Base-by-base conservation (phyloP, 2,113 vertebrate genomes). In the Neolamprologus modestus region DNA sequence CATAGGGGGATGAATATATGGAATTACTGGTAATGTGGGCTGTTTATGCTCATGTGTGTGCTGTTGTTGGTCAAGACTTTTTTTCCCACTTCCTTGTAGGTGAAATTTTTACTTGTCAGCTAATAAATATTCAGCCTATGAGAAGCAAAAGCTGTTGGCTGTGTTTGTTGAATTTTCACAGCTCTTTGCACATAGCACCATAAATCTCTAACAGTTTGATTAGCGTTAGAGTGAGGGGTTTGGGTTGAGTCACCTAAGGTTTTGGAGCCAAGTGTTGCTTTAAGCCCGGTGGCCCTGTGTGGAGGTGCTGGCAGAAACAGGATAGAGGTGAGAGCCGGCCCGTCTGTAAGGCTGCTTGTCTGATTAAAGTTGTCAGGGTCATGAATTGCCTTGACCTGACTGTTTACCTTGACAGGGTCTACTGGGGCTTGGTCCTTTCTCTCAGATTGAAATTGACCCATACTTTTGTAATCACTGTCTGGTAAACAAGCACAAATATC, bases 281-380 rank as follows among this genome's bases (percentile, higher is more conserved):
- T 88, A 54, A 85, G 45, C 84, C 57, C 37, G 52, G 83, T 94
- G 87, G 81, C 61, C 35, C 80, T 13, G 28, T 31, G 37, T 71
- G 57, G 55, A 40, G 71, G 82, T 87, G 7, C 85, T 71, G 79
- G 83, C 78, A 82, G 45, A 84, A n/a, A 12, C n/a, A 5, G 68
- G 55, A 55, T n/a, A n/a, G 83, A 35, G 52, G 40, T 45, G 55
- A 40, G 42, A 47, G 55, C 17, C 2, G 16, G 45, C 31, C 45
- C 24, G 35, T 82, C 71, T 26, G 50, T 88, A 35, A 88, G 73
- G 6, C 82, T 10, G 31, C 28, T 55, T 9, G 81, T 54, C 47
- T 90, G 79, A 93, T 90, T 90, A 68, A 87, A 33, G 45, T 42
- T 88, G 92, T 87, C 92, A 88, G 76, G 87, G 91, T 93, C 85